Base-by-base conservation (phyloP, 1,140 invertebrate species). In the Heterodera carotae region DNA sequence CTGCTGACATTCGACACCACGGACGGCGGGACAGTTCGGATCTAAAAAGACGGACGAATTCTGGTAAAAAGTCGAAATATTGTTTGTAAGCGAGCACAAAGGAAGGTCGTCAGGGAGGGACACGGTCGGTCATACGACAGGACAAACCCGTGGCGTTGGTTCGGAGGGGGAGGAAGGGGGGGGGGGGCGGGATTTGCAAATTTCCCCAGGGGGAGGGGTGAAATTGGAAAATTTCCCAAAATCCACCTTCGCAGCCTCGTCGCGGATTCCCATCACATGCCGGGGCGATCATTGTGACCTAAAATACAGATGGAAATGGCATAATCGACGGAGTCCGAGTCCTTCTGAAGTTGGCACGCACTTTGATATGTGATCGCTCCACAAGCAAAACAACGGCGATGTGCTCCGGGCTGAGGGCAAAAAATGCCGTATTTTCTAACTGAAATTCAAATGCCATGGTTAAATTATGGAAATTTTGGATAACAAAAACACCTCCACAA, bases 371-470 rank as follows among this genome's bases (percentile, higher is more conserved):
- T 62, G 92, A 91, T 25, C 94, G 94, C 0, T 94, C 97, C 84
- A 96, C 94, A 25, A 97, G 89, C 64, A 96, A 89, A 89, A n/a
- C n/a, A n/a, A 96, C 94, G 6, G 96, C 93, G 91, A 97, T 95
- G 87, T 95, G 93, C 86, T 97, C 94, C 89, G 96, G 93, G 25
- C 91, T 93, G 74, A 97, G 89, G 0, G 94, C 95, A 7, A 93
- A 92, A 25, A 96, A 93, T 7, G 94, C 93, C 8, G 93, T 91
- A 89, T 94, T 93, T 87, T 94, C 95, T 78, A 95, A 94, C 90
- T 91, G 82, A 59, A 88, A 82, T 22, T 6, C 18, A 72, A 8
- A n/a, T 18, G 25, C 1, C 25, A 64, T 29, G 10, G 2, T 31
- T n/a, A 15, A 74, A 62, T 22, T 2, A 56, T 25, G 4, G 6